Base-by-base conservation (phyloP, 2,797 vertebrate species). In the Tolypeutes matacus region DNA sequence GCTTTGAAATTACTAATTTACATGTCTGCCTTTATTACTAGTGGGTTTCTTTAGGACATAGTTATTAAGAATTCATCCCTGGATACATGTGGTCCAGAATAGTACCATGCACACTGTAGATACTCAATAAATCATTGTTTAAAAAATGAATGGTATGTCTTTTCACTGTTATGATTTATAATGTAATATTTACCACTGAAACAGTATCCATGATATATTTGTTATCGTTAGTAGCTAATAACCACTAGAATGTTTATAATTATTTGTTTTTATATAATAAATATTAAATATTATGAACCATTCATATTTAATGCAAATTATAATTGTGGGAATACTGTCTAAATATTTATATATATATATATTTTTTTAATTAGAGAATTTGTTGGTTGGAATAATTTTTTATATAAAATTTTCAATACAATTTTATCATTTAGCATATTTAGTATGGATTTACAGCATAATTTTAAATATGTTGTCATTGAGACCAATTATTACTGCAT, bases 251-350 rank as follows among this genome's bases (percentile, higher is more conserved):
- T 84, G 12, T 72, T 84, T 89, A 86, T 81, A 34, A 89, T 82
- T 39, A 83, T 83, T 86, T 93, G 31, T 84, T 87, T 88, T 72
- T 36, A 84, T 84, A 86, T 25, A 82, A 46, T 69, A 51, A 91
- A 78, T 67, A 77, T 29, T 14, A 86, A 87, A 78, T 78, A 65
- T 58, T 3, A 69, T 53, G 53, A 34, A 65, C 51, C 72, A 27
- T 53, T 94, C 42, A 51, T 49, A 67, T 75, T 85, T 64, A 64
- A 84, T 93, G 7, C 34, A 85, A 81, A 72, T 56, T 69, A 42
- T 53, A 29, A 14, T 93, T 56, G 81, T 86, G 46, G 42, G 92
- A 95, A 78, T 72, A 53, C 39, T 87, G 34, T 88, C 20, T 36
- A 89, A 87, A 89, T 25, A 80, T 18, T 42, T 56, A 20, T 53